Evolutionary conservation across 37 sponge, comb jelly and placozoan genomes (phyloP), one percentile per base, ranked within the genome.

Genomic region (Crambe crambe): DNA sequence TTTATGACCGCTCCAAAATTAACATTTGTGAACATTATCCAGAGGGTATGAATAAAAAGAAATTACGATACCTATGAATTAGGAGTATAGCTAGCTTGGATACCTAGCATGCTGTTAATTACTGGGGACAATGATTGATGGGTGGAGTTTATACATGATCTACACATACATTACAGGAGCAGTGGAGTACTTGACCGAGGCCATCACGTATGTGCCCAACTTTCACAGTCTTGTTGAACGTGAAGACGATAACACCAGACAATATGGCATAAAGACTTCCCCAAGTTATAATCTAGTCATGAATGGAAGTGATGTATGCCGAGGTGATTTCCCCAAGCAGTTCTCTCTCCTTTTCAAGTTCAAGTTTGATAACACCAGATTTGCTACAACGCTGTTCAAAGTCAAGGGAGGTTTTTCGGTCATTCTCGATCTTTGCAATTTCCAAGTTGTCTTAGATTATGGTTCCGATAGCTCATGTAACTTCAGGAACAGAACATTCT

Each of bases 261-360:
- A 25, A 20, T 40, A 22, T 72, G 77, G 61, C n/a, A 26, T 60
- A 32, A 20, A 60, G 37, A 40, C 62, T 25, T 17, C 23, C 22
- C 62, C 76, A 34, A 40, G 9, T 37, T 25, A 56, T 23, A 35
- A 56, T 21, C 59, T 29, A 8, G 41, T 76, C 40, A 23, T 76
- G 60, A 58, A 58, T 37, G 76, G 76, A 6, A 60, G 12, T 8
- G 26, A 60, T 20, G 4, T 60, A 38, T 85, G 86, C 30, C 54
- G 80, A 4, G 78, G 71, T 3, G 42, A 78, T 56, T 72, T 65
- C 37, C 72, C 86, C 5, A 8, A 25, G 31, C 21, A 58, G 3
- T 88, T 59, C 58, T 88, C 88, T 26, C 59, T 88, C 29, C 42
- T 88, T 27, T 29, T 63, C 27, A 88, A 88, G 39, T 72, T 88